Evolutionary conservation across 1,140 invertebrate genomes (phyloP), one percentile per base, ranked within the genome.

Genomic region (Marisa cornuarietis): DNA sequence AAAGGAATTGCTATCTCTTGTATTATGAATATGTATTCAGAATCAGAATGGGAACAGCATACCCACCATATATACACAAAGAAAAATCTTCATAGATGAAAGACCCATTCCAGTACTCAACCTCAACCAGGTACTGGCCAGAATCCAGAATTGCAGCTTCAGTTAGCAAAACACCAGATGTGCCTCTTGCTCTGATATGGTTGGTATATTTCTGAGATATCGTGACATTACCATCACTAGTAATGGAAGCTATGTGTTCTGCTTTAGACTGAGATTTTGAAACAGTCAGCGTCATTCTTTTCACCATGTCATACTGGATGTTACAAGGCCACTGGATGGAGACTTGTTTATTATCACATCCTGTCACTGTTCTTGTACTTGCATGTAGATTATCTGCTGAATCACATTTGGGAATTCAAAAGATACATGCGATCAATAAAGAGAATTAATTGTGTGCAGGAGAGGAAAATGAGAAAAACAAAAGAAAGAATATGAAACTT

Each of bases 281-380:
- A 49, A 63, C 62, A 10, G 61, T 65, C 58, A 76, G 65, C 0
- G 58, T 65, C 74, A 76, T 65, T 16, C 26, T 26, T 24, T 76
- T 76, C 13, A 63, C 61, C 26, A 63, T 61, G 74, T 76, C 74
- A 65, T 65, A 76, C n/a, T 58, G 54, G n/a, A 63, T 31, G 61
- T 76, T 49, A 49, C 74, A 76, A 16, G 74, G 74, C 74, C 74
- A 76, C 13, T 58, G 26, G 74, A 76, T 65, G 18, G 74, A 76
- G 18, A 63, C 74, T n/a, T 16, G 14, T 7, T 63, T 58, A 7
- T 63, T 63, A 22, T 63, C 74, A 65, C 74, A 71, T 52, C 58
- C 75, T 65, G 72, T 54, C 16, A 75, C 22, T 7, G 58, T 75
- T n/a, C 54, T 26, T n/a, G 14, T n/a, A 20, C 18, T 31, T 49